These are phyloP conservation scores for Lithobates sylvaticus DNA, from an alignment of 2,797 vertebrate species.

Conservation along the genomic window DNA sequence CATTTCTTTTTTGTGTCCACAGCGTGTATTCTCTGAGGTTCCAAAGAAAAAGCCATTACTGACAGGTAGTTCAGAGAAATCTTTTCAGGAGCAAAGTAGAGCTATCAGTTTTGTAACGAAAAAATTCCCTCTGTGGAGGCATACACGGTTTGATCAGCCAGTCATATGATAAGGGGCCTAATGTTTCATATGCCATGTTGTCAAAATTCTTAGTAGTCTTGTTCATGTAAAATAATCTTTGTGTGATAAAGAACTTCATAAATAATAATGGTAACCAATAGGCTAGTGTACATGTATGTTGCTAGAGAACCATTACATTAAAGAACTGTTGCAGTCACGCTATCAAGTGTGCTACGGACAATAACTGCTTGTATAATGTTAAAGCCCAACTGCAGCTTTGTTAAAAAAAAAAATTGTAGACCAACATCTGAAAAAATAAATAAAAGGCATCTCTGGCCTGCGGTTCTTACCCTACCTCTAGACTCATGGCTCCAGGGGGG, in stretches of 20 bases:
- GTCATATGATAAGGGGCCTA: background rate
- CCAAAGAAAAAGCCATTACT: background rate
- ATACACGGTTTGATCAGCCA: slow-evolving; percentile 28
- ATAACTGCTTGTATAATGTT: too few relatives aligned
- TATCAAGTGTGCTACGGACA: too few relatives aligned
- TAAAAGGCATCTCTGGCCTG: too few relatives aligned
- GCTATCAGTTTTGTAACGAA: slow-evolving; percentile 30
- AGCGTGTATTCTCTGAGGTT: slow-evolving; percentile 1
- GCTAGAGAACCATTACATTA: too few relatives aligned
- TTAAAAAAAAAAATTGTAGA: too few relatives aligned
- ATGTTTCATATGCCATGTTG: background rate
- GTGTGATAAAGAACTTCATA: background rate
- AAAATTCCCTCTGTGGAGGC: background rate
- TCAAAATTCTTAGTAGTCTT: slow-evolving; percentile 21
- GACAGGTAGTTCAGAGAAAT: slow-evolving; percentile 4
- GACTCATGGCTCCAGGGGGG: too few relatives aligned
- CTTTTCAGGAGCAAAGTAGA: slow-evolving; percentile 22
- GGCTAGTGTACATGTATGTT: too few relatives aligned
- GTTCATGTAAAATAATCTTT: slow-evolving; percentile 19
- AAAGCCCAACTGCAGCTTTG: too few relatives aligned
- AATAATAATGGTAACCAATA: background rate
- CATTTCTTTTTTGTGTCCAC: background rate
- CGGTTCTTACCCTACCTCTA: too few relatives aligned
- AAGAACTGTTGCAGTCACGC: too few relatives aligned
- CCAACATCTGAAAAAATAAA: too few relatives aligned